phyloP scores from a whole-genome alignment of 2,113 vertebrate species.

The Mesembrinibis cayennensis region DNA sequence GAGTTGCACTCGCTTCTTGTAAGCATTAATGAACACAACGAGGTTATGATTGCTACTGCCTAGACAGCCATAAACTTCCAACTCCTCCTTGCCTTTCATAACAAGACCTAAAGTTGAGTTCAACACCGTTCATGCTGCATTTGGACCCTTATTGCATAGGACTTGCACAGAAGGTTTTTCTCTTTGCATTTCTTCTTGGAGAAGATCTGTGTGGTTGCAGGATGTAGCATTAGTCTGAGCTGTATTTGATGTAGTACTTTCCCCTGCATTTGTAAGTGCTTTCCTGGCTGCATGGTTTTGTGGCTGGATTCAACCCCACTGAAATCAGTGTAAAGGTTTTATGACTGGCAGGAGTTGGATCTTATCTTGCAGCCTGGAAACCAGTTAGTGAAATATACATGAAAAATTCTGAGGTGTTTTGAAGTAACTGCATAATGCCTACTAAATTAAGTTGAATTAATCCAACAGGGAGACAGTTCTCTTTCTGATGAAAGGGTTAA shows the following conservation, averaged over 20 bases:
- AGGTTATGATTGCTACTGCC: not conserved
- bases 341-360: not conserved
- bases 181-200: not conserved
- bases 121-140: not conserved
- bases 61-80: not conserved
- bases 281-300: not conserved
- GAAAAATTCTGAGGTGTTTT: not conserved
- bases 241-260: not conserved
- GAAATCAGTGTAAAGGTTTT: constrained; percentile 2
- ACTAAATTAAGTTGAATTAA: not conserved
- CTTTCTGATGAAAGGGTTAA: not conserved
- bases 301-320: not conserved
- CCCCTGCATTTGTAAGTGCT: not conserved
- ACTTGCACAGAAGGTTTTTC: not conserved
- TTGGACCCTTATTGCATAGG: not conserved
- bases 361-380: not conserved
- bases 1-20: not conserved
- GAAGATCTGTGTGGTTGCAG: not conserved
- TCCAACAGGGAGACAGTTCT: not conserved
- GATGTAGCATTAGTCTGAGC: not conserved
- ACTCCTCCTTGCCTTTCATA: not conserved
- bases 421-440: not conserved
- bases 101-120: not conserved
- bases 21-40: not conserved
- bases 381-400: not conserved